Conservation (phyloP, 2,888 invertebrate species). For the Lysandra coridon region DNA sequence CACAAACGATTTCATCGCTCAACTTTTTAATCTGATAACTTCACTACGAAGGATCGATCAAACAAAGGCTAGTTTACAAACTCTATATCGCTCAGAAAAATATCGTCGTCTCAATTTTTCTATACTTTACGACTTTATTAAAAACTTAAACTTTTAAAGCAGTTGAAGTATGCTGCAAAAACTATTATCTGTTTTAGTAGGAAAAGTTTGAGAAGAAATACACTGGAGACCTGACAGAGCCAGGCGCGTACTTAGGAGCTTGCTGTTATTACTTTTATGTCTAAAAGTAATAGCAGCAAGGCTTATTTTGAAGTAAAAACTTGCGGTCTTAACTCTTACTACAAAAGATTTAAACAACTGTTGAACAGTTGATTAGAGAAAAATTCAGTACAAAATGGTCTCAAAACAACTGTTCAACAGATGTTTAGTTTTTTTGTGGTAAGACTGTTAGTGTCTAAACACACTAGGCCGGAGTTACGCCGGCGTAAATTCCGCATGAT, state of each 20-base stretch:
- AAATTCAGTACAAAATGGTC: too few relatives aligned
- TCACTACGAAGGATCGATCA: not conserved
- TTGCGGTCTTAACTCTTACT: too few relatives aligned
- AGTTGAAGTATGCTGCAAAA: not conserved
- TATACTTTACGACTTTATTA: not conserved
- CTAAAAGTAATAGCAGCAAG: too few relatives aligned
- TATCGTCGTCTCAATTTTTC: not conserved
- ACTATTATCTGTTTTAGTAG: not conserved
- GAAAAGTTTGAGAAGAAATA: not conserved
- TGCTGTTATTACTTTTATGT: too few relatives aligned
- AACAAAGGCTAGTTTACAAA: constrained; percentile 9
- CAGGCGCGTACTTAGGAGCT: not conserved
- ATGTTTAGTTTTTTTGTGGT: too few relatives aligned
- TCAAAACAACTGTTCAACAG: too few relatives aligned
- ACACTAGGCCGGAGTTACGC: too few relatives aligned
- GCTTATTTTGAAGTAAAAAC: too few relatives aligned
- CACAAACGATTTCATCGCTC: constrained; percentile 1
- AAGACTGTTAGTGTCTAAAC: too few relatives aligned
- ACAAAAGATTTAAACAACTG: too few relatives aligned
- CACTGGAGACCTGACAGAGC: not conserved
- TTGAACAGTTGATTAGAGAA: too few relatives aligned
- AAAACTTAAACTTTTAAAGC: constrained; percentile 1
- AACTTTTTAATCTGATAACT: constrained; percentile 11
- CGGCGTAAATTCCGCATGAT: too few relatives aligned
- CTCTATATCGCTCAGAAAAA: constrained; percentile 7